These are phyloP conservation scores for Drosophila cardini DNA, from an alignment of 1,140 invertebrate species.

Conservation along the genomic window DNA sequence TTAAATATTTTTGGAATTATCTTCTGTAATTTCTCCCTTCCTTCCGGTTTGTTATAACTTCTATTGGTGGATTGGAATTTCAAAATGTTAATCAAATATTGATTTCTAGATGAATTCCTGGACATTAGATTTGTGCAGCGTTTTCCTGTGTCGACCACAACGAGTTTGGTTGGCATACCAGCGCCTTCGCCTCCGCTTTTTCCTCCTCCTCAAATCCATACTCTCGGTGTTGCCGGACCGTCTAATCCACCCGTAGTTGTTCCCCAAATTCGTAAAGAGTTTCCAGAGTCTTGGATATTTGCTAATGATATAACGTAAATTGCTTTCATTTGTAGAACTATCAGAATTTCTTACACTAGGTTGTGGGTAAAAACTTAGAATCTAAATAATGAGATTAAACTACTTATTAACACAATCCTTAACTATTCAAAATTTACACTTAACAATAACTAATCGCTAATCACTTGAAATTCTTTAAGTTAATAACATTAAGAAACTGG, in stretches of 20 bases:
- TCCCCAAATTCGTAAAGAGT: constrained; percentile 49
- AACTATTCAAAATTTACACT: constrained; percentile 2
- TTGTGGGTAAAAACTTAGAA: neutral
- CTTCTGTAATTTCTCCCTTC: too few species aligned
- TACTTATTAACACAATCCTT: neutral
- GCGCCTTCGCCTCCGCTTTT: neutral
- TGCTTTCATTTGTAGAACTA: constrained; percentile 5
- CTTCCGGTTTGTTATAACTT: neutral
- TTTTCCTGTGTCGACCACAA: neutral
- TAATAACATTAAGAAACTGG: constrained; percentile 32
- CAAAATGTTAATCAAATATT: neutral
- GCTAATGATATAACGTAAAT: constrained; percentile 39
- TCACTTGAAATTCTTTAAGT: constrained; percentile 52
- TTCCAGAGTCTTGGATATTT: constrained; percentile 60
- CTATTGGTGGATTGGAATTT: neutral
- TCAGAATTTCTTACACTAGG: neutral
- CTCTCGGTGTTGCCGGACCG: neutral
- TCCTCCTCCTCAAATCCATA: neutral
- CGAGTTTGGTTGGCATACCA: neutral
- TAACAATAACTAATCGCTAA: constrained; percentile 36
- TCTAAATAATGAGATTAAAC: neutral
- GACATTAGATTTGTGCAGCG: neutral
- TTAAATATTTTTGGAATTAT: too few species aligned
- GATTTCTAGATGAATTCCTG: neutral
- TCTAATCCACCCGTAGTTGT: neutral